Evolutionary conservation across 2,113 vertebrate genomes (phyloP).

Genomic region (Tauraco erythrolophus): DNA sequence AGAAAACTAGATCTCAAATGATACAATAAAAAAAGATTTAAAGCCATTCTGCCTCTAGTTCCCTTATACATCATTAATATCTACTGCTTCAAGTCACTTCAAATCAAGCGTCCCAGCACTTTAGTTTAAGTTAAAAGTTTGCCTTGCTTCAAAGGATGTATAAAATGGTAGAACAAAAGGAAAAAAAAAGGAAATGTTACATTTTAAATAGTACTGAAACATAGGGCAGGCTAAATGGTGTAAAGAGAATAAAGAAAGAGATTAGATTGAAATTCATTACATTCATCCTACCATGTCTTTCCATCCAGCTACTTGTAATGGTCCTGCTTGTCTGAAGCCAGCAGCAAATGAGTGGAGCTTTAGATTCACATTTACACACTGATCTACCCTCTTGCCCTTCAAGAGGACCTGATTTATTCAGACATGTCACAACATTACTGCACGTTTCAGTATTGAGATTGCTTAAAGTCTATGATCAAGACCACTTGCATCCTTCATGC

Average conservation of each 20-base stretch:
- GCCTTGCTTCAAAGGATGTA: conserved; percentile 41
- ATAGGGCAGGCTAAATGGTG: neutral
- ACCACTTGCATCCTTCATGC: neutral
- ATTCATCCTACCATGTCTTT: neutral
- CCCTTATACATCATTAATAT: conserved; percentile 43
- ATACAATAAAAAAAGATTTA: conserved; percentile 27
- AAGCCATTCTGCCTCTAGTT: neutral
- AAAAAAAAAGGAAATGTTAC: neutral
- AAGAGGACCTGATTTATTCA: neutral
- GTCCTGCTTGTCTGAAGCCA: neutral
- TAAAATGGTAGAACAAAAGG: neutral
- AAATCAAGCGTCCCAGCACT: conserved; percentile 41
- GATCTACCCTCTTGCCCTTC: neutral
- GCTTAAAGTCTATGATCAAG: neutral
- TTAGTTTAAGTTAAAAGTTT: conserved; percentile 44
- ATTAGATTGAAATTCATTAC: neutral
- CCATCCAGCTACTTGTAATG: neutral
- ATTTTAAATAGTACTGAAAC: neutral
- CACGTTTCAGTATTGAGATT: neutral
- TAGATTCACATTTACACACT: neutral
- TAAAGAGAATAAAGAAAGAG: neutral
- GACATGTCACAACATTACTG: neutral
- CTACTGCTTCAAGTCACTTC: conserved; percentile 44
- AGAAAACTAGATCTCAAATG: neutral
- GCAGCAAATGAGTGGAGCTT: neutral